Evolutionary conservation across 2,888 invertebrate genomes (phyloP).

Genomic region (Lamproptera curius): DNA sequence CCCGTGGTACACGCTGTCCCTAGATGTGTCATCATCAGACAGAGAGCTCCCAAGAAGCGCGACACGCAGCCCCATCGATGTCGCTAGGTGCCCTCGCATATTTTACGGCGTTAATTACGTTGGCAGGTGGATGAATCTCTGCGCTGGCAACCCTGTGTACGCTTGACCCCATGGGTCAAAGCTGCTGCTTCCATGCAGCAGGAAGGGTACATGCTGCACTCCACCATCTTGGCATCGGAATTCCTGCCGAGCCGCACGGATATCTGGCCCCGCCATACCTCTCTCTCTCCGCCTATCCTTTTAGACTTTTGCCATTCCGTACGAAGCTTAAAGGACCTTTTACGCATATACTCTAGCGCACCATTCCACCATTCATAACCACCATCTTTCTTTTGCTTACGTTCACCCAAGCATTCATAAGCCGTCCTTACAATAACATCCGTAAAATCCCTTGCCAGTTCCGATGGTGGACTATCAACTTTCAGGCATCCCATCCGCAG

Average conservation of each 20-base stretch:
- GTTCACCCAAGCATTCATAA: no score
- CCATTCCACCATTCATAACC: no score
- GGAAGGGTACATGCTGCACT: neutral
- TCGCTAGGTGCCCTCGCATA: neutral
- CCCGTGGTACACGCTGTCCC: slow-evolving; percentile 28
- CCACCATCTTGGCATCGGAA: neutral
- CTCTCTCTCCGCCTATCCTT: no score
- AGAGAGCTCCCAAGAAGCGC: neutral
- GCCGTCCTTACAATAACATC: no score
- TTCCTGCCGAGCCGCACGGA: neutral
- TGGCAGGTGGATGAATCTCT: neutral
- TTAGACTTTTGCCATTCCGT: no score
- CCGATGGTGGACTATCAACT: no score
- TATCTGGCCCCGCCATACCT: neutral
- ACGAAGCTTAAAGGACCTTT: no score
- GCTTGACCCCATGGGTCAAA: neutral
- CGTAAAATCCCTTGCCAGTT: no score
- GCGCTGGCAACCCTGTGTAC: neutral
- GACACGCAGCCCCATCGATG: slow-evolving; percentile 22
- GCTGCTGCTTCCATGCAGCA: neutral
- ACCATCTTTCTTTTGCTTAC: no score
- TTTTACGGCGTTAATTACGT: slow-evolving; percentile 1
- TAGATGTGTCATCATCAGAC: neutral
- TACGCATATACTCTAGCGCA: no score
- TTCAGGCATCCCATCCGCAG: no score